A percentile compares a stretch with the other conserved stretches of the same genome.
Evolutionary conservation across 2,797 vertebrate genomes (phyloP).

Genomic region (Brachyrhaphis roseni): DNA sequence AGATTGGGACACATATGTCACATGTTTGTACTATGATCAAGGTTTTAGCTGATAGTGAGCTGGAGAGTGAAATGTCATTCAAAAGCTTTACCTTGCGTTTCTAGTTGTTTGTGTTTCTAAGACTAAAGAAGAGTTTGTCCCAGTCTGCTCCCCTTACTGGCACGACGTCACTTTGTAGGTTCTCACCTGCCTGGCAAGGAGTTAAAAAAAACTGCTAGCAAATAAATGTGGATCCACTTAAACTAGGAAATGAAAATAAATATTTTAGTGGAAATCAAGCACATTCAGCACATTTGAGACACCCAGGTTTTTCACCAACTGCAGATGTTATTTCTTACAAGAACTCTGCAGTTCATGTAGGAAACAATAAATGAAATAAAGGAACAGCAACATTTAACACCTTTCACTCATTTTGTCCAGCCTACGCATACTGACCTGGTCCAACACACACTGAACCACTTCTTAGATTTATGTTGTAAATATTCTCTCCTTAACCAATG

Average conservation of each 20-base stretch:
- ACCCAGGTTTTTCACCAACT: background rate
- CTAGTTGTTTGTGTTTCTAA: background rate
- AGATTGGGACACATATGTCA: background rate
- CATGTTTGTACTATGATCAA: background rate
- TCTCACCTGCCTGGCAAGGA: background rate
- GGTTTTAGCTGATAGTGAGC: background rate
- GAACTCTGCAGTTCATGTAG: background rate
- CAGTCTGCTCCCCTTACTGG: background rate
- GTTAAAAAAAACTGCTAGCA: background rate
- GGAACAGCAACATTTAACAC: background rate
- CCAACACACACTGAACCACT: background rate
- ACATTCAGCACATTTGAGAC: background rate
- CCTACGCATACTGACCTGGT: background rate
- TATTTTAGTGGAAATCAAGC: background rate
- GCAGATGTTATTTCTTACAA: background rate
- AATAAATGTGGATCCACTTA: background rate
- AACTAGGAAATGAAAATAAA: background rate
- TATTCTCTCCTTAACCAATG: slow-evolving; percentile 2
- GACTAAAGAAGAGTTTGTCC: background rate
- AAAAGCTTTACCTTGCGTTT: background rate
- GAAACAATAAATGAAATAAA: background rate
- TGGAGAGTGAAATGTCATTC: background rate
- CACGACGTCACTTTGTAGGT: background rate
- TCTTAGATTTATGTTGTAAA: background rate
- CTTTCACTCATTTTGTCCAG: background rate